Conservation (phyloP, 2,888 invertebrate species). For the Drosophila buzzatii region DNA sequence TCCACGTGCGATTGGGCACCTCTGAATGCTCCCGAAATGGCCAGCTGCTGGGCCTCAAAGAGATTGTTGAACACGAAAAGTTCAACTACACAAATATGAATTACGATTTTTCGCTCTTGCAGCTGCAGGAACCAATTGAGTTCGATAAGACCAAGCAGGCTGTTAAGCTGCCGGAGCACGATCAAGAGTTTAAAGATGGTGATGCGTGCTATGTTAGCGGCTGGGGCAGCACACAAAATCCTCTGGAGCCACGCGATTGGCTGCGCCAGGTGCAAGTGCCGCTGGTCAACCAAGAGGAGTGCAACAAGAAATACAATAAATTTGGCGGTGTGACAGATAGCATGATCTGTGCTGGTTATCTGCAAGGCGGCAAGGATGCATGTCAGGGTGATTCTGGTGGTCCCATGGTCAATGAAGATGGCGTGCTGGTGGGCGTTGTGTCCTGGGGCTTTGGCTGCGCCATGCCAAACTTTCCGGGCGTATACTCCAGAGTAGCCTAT, state of each 20-base stretch:
- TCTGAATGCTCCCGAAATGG: conserved; percentile 86
- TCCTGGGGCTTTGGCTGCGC: conserved; percentile 87
- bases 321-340: conserved; percentile 86
- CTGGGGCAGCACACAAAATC: conserved; percentile 55
- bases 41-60: conserved; percentile 29
- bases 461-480: conserved; percentile 86
- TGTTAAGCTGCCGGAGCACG: background rate
- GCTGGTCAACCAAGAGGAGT: conserved; percentile 86
- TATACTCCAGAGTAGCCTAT: conserved; percentile 85
- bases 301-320: conserved; percentile 86
- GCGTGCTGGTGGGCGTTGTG: conserved; percentile 85
- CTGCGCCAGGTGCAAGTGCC: conserved; percentile 87
- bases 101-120: background rate
- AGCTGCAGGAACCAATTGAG: conserved; percentile 1
- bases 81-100: background rate
- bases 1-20: conserved; percentile 87
- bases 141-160: background rate
- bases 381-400: conserved; percentile 86
- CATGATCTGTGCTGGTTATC: conserved; percentile 88
- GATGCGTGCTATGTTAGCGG: background rate
- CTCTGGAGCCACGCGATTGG: conserved; percentile 76
- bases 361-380: conserved; percentile 87
- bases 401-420: conserved; percentile 79
- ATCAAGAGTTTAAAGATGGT: background rate
- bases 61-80: background rate